phyloP scores from a whole-genome alignment of 2,888 invertebrate genomes.

The Thera britannica region DNA sequence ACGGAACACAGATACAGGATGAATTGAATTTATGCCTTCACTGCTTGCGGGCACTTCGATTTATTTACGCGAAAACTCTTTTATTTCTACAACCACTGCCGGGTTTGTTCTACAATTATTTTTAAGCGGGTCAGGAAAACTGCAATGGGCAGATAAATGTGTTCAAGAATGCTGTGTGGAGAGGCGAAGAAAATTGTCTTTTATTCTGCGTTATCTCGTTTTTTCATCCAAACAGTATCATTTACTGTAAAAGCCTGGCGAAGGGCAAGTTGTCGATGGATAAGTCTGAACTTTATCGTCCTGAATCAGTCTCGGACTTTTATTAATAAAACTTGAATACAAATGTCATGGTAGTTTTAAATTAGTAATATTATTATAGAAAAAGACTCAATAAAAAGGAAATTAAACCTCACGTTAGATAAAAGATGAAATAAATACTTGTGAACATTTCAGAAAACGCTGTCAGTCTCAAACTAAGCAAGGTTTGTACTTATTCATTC shows the following conservation, averaged over 20 bases:
- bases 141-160: conserved; percentile 33
- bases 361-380: background rate
- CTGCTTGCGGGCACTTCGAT: conserved; percentile 54
- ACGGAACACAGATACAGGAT: conserved; percentile 74
- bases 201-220: conserved; percentile 44
- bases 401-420: too few species aligned
- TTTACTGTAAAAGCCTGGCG: conserved; percentile 26
- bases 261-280: conserved; percentile 28
- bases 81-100: conserved; percentile 29
- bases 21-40: conserved; percentile 78
- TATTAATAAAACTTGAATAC: conserved; percentile 6
- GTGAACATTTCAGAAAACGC: too few species aligned
- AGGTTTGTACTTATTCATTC: too few species aligned
- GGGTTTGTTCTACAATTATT: background rate
- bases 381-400: background rate
- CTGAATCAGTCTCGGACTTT: background rate
- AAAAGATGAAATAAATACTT: too few species aligned
- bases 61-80: conserved; percentile 55
- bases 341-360: background rate
- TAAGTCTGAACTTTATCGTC: conserved; percentile 21
- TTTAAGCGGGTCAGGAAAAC: background rate
- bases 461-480: too few species aligned
- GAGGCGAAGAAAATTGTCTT: conserved; percentile 26
- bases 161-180: conserved; percentile 2
- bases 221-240: conserved; percentile 43